phyloP scores from a whole-genome alignment of 2,888 invertebrate species.

The Lamellibrachia columna region DNA sequence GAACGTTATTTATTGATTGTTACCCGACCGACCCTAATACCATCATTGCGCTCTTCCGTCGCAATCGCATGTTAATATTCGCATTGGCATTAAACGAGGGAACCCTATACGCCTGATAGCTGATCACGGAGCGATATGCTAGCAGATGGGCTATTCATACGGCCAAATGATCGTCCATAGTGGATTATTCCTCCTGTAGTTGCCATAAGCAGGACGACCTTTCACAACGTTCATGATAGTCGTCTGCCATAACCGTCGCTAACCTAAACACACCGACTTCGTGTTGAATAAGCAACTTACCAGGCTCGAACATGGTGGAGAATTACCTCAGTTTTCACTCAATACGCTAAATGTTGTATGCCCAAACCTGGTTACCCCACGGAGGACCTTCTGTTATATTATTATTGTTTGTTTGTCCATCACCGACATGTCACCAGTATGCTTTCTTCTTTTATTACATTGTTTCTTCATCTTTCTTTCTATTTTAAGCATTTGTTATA shows the following conservation, averaged over 20 bases:
- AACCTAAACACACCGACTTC: too few relatives aligned
- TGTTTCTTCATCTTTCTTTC: too few relatives aligned
- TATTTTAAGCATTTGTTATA: too few relatives aligned
- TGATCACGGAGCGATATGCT: not conserved
- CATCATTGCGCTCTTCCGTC: not conserved
- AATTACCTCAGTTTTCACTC: too few relatives aligned
- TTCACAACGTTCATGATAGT: not conserved
- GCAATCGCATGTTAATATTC: slow-evolving; percentile 9
- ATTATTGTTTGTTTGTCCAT: too few relatives aligned
- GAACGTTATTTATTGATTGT: not conserved
- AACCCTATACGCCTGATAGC: not conserved
- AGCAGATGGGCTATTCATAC: not conserved
- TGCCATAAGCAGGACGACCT: not conserved
- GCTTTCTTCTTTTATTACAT: too few relatives aligned
- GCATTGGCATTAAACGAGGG: not conserved
- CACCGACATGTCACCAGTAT: too few relatives aligned
- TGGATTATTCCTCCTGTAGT: not conserved
- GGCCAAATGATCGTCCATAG: not conserved
- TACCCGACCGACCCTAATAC: not conserved
- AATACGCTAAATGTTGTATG: too few relatives aligned
- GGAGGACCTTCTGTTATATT: too few relatives aligned
- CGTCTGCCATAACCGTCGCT: not conserved
- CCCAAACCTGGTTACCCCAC: too few relatives aligned
- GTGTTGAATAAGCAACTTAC: too few relatives aligned
- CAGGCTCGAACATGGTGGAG: too few relatives aligned